A percentile compares a stretch with the other conserved stretches of the same genome.
Evolutionary conservation across 2,113 vertebrate genomes (phyloP).

Genomic region (Romanogobio albipinnatus): DNA sequence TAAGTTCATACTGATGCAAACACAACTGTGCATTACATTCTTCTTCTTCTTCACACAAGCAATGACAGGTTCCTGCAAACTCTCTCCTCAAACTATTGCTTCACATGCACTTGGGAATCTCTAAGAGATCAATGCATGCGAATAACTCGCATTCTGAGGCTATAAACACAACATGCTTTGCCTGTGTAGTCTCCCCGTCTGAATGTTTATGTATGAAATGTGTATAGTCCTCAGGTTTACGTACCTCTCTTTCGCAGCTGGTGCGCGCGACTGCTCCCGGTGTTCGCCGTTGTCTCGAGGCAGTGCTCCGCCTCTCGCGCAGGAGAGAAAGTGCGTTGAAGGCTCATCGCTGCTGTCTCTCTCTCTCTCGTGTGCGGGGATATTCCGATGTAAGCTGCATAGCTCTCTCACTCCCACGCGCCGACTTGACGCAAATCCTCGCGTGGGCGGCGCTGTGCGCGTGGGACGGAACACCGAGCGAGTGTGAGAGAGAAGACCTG

Average conservation of each 20-base stretch:
- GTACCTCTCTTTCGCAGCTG: conserved; percentile 38
- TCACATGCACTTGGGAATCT: background rate
- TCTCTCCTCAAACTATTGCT: conserved; percentile 1
- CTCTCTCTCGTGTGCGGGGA: conserved; percentile 76
- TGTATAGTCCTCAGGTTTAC: background rate
- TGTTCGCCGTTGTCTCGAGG: conserved; percentile 21
- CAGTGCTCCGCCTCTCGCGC: conserved; percentile 41
- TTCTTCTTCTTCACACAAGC: background rate
- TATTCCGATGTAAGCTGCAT: conserved; percentile 83
- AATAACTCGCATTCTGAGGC: background rate
- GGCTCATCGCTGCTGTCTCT: conserved; percentile 38
- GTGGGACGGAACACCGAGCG: conserved; percentile 82
- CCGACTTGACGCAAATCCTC: conserved; percentile 85
- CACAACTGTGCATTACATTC: background rate
- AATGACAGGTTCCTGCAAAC: background rate
- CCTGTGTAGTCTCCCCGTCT: background rate
- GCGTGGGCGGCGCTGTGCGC: conserved; percentile 82
- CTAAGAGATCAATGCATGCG: background rate
- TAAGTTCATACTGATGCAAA: background rate
- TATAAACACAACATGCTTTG: background rate
- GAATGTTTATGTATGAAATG: background rate
- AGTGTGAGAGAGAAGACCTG: conserved; percentile 33
- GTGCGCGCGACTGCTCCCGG: conserved; percentile 33
- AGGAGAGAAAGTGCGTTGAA: conserved; percentile 37
- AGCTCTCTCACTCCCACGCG: conserved; percentile 80